Percentiles rank a stretch among this genome's conserved stretches.
These are phyloP conservation scores for Hipparchia sbordonii DNA, from an alignment of 2,888 invertebrate genomes.

Conservation along the genomic window DNA sequence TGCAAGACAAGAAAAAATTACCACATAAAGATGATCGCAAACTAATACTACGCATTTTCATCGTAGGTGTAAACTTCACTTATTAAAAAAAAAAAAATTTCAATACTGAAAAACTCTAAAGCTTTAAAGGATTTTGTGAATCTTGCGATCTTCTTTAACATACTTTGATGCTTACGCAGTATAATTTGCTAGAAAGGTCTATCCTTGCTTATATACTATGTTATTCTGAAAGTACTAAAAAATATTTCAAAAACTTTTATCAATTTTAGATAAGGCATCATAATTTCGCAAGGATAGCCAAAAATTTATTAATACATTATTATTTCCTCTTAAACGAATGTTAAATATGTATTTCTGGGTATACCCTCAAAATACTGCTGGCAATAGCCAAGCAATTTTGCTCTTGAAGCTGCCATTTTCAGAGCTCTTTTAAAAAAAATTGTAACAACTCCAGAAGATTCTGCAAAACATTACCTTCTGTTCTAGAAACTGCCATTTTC, in stretches of 20 bases:
- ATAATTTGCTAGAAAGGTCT: not conserved
- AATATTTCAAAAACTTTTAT: not conserved
- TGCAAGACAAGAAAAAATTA: not conserved
- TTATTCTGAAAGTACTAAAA: not conserved
- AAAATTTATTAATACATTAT: not conserved
- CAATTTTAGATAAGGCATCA: not conserved
- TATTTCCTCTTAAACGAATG: not conserved
- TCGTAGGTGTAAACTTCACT: too few relatives aligned
- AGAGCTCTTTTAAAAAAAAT: not conserved
- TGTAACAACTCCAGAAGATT: not conserved
- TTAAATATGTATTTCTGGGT: not conserved
- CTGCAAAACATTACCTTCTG: not conserved
- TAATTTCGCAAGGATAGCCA: not conserved
- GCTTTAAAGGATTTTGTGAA: too few relatives aligned
- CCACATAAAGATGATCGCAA: not conserved
- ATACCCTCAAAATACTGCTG: not conserved
- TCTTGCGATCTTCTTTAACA: not conserved
- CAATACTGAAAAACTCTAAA: too few relatives aligned
- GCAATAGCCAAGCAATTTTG: not conserved
- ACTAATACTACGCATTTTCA: too few relatives aligned
- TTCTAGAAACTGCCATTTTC: not conserved
- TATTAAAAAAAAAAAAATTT: too few relatives aligned
- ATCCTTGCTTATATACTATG: not conserved
- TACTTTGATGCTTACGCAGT: not conserved
- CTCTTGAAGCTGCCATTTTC: not conserved